Base-by-base conservation (phyloP, 2,113 vertebrate species). In the Chaetodon trifascialis region DNA sequence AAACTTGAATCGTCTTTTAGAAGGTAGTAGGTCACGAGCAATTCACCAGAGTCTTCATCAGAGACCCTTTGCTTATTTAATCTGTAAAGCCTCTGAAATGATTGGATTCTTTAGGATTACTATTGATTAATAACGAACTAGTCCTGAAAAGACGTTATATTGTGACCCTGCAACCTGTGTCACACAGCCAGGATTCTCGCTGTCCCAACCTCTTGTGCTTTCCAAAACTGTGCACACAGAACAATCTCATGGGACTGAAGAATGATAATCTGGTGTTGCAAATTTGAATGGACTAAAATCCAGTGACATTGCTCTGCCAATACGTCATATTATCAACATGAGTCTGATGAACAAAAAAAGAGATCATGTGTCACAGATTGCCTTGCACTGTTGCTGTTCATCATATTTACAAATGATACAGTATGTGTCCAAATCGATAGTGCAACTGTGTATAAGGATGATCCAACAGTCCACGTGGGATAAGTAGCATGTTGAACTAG, bases 131-230 rank as follows among this genome's bases (percentile, higher is more conserved):
- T n/a, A 0, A 5, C 42, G 4, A 19, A 25, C 14, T 10, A 46
- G 16, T 64, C 14, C 3, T 17, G 8, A 23, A 64, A 30, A 25
- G 14, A 10, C 38, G 38, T 47, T 11, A 23, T 1, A 51, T 23
- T 30, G n/a, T 21, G 58, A 66, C 40, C 15, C 21, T 80, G 34
- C 36, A 68, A 68, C 63, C 71, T 52, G n/a, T 46, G 15, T 7
- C 58, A 14, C 64, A 40, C 30, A 6, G 25, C 25, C 67, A 17
- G n/a, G 17, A 52, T 14, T 30, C 21, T 38, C 52, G 11, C 19
- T 14, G 2, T 52, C 19, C 17, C 1, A 51, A 19, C 49, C 5
- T 8, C 4, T 62, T 60, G n/a, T n/a, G n/a, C n/a, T n/a, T n/a
- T 21, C 8, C 7, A 8, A 30, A 21, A 40, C 1, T 63, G 21